phyloP scores from a whole-genome alignment of 2,888 invertebrate species.

The Watsonalla cultraria region DNA sequence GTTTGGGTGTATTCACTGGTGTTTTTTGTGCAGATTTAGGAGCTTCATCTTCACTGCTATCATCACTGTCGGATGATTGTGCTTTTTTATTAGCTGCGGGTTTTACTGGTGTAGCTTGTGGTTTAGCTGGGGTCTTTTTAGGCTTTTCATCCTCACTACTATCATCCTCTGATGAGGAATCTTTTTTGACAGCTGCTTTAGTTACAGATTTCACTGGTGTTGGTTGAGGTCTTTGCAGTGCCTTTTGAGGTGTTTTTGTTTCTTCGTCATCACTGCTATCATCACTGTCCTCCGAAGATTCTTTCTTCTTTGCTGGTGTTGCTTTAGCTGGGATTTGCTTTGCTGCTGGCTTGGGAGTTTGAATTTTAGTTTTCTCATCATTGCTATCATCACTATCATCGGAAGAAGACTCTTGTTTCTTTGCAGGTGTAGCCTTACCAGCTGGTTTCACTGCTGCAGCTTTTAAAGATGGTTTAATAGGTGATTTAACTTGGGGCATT shows the following conservation, averaged over 20 bases:
- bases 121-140: slow-evolving; percentile 12
- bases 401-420: slow-evolving; percentile 47
- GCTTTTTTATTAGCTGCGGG: slow-evolving; percentile 22
- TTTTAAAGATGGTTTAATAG: slow-evolving; percentile 15
- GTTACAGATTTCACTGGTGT: slow-evolving; percentile 15
- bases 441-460: slow-evolving; percentile 19
- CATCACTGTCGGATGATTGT: slow-evolving; percentile 40
- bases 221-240: slow-evolving; percentile 30
- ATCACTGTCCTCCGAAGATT: slow-evolving; percentile 49
- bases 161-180: slow-evolving; percentile 23
- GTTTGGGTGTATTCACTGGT: slow-evolving; percentile 12
- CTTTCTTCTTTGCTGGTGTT: slow-evolving; percentile 35
- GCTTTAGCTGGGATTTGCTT: slow-evolving; percentile 22
- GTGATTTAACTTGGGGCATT: slow-evolving; percentile 25
- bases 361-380: slow-evolving; percentile 20
- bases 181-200: slow-evolving; percentile 15
- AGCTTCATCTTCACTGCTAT: slow-evolving; percentile 37
- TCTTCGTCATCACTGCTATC: slow-evolving; percentile 54
- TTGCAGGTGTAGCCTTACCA: slow-evolving; percentile 27
- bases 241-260: slow-evolving; percentile 29
- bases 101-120: slow-evolving; percentile 3
- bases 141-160: slow-evolving; percentile 24
- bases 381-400: slow-evolving; percentile 42
- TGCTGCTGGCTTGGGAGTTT: slow-evolving; percentile 10
- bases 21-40: slow-evolving; percentile 27